Base-by-base conservation (phyloP, 2,113 vertebrate species). In the Ceyx margarethae region DNA sequence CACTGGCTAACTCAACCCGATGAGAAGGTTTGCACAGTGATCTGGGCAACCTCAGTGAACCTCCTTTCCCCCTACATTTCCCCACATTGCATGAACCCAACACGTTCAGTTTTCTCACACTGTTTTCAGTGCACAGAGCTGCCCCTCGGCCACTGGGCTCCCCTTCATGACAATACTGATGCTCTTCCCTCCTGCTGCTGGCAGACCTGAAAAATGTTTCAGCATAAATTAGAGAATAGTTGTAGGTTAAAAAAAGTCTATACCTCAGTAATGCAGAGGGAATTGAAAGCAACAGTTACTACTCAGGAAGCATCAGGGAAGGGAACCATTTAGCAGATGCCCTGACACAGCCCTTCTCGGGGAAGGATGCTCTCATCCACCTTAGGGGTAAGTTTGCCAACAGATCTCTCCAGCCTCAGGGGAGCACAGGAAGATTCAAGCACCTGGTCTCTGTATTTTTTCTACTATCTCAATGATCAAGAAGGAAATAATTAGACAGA, bases 401-500 rank as follows among this genome's bases (percentile, higher is more conserved):
- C 78, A 89, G 87, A 95, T 82, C 62, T 85, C 66, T 79, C 51
- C 40, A 45, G 77, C 79, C 92, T 87, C 76, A n/a, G 57, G 85
- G 84, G 79, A 93, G 35, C 17, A 77, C 53, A 66, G 51, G 29
- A 89, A 42, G 72, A 74, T 50, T 53, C 40, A 25, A 85, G 89
- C 85, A 93, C 94, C 87, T 93, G 87, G 72, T 92, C 43, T 89
- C 82, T 78, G 2, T 89, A 31, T 89, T 95, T 95, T 87, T 43
- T 71, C 48, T 87, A 48, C 68, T 81, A 75, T 67, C 3, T 3
- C 56, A 68, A 53, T 50, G 85, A 96, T 94, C 81, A 91, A 81
- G 87, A 77, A 85, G 45, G 68, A 96, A 93, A 91, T 96, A 72
- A 94, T 95, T 96, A 95, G 87, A 76, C 71, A 85, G 89, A 85